Base-by-base conservation (phyloP, 2,888 invertebrate species). In the Xiphydria camelus region DNA sequence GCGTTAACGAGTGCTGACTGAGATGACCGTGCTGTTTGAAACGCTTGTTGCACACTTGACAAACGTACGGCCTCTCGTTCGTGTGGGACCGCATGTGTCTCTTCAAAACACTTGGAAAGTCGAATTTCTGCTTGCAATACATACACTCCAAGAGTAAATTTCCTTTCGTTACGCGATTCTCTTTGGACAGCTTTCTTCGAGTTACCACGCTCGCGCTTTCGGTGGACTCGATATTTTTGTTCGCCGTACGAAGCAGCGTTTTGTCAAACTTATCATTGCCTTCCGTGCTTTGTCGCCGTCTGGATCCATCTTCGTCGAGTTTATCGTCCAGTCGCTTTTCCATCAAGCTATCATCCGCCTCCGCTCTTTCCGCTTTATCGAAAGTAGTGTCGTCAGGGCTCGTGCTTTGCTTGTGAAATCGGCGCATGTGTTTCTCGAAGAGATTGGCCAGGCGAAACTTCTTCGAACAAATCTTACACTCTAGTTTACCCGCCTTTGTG, bases 11-110 rank as follows among this genome's bases (percentile, higher is more conserved):
- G 34, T 70, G 69, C 29, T 70, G 69, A 39, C 62, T 70, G 3
- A 70, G 53, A 33, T 70, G 69, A 3, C 69, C 68, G 12, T 62
- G 46, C 19, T 70, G 69, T 6, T 70, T 70, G 41, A 70, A 69
- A 25, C 66, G 68, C 29, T 69, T 70, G 23, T 62, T 62, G 32
- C 69, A 70, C 2, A 70, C 37, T 7, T 66, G 41, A 43, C 69
- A 70, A 9, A 59, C 45, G 37, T 68, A 70, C 0, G 70, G 70
- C 4, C 68, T 49, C 46, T 70, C 70, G 22, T 68, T 68, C 9
- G 69, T 70, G 25, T 70, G 69, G 2, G 65, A 67, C 22, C 69
- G 59, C 45, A 70, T 54, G 34, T 70, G 70, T 10, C 69, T 51
- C 36, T 68, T 63, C 21, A 70, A 49, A n/a, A 69, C 64, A 33